Percentiles rank a stretch among this genome's conserved stretches.
Conservation (phyloP, 2,888 invertebrate species). For the Cremastinae sp. region DNA sequence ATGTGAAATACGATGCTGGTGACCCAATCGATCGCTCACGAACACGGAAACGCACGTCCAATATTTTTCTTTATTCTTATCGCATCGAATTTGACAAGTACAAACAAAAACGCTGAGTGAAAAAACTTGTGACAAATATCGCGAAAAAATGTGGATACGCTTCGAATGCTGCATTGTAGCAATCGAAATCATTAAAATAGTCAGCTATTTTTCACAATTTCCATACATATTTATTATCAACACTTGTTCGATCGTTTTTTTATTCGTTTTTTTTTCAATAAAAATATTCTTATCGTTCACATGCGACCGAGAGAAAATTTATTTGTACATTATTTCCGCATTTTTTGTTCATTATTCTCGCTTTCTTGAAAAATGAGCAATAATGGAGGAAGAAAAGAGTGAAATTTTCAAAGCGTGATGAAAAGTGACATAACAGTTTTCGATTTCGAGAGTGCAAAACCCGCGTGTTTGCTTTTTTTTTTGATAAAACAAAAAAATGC, state of each 20-base stretch:
- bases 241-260: not conserved
- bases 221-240: not conserved
- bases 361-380: no score
- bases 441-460: no score
- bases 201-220: not conserved
- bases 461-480: no score
- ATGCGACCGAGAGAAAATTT: constrained; percentile 27
- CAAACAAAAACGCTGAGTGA: not conserved
- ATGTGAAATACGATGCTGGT: not conserved
- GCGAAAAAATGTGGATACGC: constrained; percentile 4
- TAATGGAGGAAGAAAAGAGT: no score
- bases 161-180: not conserved
- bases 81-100: not conserved
- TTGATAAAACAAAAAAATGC: no score
- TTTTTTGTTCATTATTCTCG: no score
- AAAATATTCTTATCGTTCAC: constrained; percentile 46
- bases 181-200: constrained; percentile 9
- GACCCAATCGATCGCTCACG: not conserved
- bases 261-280: constrained; percentile 29
- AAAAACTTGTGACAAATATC: constrained; percentile 1
- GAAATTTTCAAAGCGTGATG: no score
- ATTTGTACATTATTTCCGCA: not conserved
- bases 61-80: not conserved
- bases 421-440: no score
- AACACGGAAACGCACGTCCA: not conserved